Base-by-base conservation (phyloP, 2,113 vertebrate species). In the Craseonycteris thonglongyai region DNA sequence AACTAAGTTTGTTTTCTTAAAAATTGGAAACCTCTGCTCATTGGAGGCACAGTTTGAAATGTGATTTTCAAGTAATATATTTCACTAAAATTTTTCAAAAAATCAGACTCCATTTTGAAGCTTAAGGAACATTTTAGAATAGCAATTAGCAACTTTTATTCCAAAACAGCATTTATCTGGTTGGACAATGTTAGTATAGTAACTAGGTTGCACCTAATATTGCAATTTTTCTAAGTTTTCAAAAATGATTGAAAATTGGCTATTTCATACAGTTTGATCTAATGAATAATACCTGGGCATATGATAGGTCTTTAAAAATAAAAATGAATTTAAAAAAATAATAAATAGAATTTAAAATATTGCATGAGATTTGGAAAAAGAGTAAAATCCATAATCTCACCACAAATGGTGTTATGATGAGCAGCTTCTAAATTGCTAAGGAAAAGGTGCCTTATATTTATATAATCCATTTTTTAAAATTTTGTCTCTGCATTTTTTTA, bases 391-490 rank as follows among this genome's bases (percentile, higher is more conserved):
- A 11, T 90, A 85, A 54, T 56, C 15, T 80, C 2, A 59, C 1
- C 33, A 85, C 45, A 91, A 95, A 89, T 91, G 45, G 2, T 63
- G 15, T 79, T 88, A 88, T 56, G 13, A 69, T 45, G 18, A 91
- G 26, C 42, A 87, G 71, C 33, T 92, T 91, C 76, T 79, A 71
- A 95, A 95, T 92, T 92, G 84, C 85, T 93, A 92, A 82, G 82
- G 84, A 95, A 95, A 96, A 85, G 13, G 42, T 91, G 28, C 26
- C 24, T 86, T 83, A 59, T 95, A 80, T 68, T 97, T 97, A 59
- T 84, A 78, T 86, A 96, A 96, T 89, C 35, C 45, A 94, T 81
- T 8, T 81, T 8, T 47, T 88, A 95, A 92, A 91, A 87, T 87
- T 71, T 45, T 87, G 65, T 74, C 78, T 85, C 79, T 90, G 65